phyloP scores from a whole-genome alignment of 1,140 invertebrate species.

The Trichoplusia ni region DNA sequence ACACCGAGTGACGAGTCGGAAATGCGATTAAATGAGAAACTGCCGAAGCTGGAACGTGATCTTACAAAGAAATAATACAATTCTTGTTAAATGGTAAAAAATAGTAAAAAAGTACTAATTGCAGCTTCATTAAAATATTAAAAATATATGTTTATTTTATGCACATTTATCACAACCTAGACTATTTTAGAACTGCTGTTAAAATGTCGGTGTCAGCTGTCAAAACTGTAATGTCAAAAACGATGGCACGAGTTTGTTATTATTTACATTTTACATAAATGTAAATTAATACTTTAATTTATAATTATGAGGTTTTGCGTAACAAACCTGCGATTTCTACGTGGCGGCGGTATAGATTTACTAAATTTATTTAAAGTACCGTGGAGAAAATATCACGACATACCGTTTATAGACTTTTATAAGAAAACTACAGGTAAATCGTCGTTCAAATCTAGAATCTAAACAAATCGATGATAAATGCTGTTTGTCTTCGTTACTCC shows the following conservation, averaged over 20 bases:
- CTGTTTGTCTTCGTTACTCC: too few relatives aligned
- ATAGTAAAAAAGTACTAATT: too few relatives aligned
- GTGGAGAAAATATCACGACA: constrained; percentile 40
- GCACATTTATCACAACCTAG: too few relatives aligned
- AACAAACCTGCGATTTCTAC: not conserved
- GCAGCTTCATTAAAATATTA: too few relatives aligned
- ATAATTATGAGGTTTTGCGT: not conserved
- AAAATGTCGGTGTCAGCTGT: not conserved
- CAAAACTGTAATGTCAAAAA: not conserved
- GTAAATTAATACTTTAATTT: not conserved
- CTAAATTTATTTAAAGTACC: constrained; percentile 16
- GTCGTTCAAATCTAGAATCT: too few relatives aligned
- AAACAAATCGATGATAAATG: too few relatives aligned
- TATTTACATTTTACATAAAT: not conserved
- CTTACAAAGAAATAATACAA: too few relatives aligned
- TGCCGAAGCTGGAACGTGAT: too few relatives aligned
- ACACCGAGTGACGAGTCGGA: too few relatives aligned
- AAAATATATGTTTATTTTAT: too few relatives aligned
- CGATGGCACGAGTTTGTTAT: not conserved
- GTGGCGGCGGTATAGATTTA: not conserved
- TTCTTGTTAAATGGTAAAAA: too few relatives aligned
- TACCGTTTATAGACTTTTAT: constrained; percentile 59
- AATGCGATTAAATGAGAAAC: too few relatives aligned
- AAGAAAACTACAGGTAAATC: constrained; percentile 51
- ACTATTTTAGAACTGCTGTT: not conserved